These are phyloP conservation scores for Odocoileus virginianus DNA, from an alignment of 2,113 vertebrate species.

Conservation along the genomic window DNA sequence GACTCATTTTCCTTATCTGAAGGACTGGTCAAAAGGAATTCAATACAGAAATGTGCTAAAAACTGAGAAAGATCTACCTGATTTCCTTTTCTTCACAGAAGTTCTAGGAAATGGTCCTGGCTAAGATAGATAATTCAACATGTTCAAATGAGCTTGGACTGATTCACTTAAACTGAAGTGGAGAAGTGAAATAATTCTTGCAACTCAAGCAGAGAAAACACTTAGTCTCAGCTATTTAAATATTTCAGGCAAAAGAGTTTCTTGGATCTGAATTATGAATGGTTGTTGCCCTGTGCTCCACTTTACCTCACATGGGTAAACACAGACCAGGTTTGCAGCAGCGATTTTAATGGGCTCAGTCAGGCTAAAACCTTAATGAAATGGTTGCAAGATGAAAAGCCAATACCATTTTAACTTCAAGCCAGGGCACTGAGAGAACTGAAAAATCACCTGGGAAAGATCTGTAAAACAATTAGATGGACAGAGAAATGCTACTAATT, in stretches of 20 bases:
- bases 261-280: neutral
- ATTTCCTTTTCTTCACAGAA: neutral
- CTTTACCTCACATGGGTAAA: constrained; percentile 25
- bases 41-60: neutral
- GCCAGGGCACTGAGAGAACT: neutral
- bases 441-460: constrained; percentile 42
- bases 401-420: constrained; percentile 26
- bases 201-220: constrained; percentile 40
- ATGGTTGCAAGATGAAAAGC: neutral
- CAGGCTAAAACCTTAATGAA: constrained; percentile 31
- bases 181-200: constrained; percentile 15
- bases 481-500: constrained; percentile 12
- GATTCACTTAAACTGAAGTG: neutral
- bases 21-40: neutral
- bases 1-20: neutral
- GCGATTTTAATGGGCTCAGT: neutral
- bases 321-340: neutral
- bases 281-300: neutral
- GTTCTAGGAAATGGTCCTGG: neutral
- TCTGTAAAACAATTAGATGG: neutral
- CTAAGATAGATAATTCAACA: neutral
- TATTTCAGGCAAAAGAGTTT: constrained; percentile 43
- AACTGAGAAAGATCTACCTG: neutral
- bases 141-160: neutral
- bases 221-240: constrained; percentile 32